These are phyloP conservation scores for Scolopax rusticola DNA, from an alignment of 2,797 vertebrate genomes.

Conservation along the genomic window DNA sequence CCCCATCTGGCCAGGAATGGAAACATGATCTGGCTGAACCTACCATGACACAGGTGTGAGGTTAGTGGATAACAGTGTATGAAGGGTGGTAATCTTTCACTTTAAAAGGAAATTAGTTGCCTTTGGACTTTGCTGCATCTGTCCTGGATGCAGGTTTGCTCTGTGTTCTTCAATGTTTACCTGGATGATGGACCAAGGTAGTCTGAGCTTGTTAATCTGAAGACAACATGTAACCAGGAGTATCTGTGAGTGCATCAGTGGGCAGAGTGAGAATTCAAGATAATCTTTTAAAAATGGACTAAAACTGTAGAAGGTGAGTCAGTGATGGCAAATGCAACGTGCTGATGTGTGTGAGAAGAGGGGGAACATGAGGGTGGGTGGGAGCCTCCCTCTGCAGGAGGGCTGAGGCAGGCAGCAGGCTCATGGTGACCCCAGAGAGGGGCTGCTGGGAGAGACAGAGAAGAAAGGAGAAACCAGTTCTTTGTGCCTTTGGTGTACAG, in stretches of 20 bases:
- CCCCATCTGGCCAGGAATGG: neutral
- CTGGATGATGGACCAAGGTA: neutral
- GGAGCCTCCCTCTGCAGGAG: neutral
- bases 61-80: neutral
- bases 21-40: neutral
- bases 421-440: accelerated
- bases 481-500: neutral
- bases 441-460: neutral
- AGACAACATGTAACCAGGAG: neutral
- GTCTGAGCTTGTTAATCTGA: neutral
- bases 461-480: neutral
- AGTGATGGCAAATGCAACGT: neutral
- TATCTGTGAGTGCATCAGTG: neutral
- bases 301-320: neutral
- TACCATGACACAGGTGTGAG: neutral
- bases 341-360: neutral
- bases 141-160: neutral
- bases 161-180: neutral
- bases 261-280: neutral
- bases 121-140: neutral
- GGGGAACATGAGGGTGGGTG: neutral
- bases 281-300: neutral
- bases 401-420: neutral
- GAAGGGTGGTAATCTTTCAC: neutral
- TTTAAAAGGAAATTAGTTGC: neutral